These are phyloP conservation scores for Eremobia ochroleuca DNA, from an alignment of 2,888 invertebrate genomes.

Conservation along the genomic window DNA sequence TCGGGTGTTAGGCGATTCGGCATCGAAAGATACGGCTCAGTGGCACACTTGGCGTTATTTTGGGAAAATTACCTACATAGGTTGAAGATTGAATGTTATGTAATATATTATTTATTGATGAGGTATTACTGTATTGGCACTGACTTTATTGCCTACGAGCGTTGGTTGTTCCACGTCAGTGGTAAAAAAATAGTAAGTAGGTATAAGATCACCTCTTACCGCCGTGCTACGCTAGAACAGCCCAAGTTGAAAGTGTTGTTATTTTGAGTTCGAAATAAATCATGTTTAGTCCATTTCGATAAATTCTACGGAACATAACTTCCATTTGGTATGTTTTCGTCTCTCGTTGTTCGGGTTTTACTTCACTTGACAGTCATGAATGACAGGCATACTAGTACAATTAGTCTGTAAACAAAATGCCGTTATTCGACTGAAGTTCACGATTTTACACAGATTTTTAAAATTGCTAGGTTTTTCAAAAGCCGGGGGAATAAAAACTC, in stretches of 20 bases:
- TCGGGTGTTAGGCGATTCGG: slow-evolving; percentile 65
- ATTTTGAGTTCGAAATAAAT: neutral
- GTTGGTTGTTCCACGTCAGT: neutral
- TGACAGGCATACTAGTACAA: neutral
- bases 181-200: too few species aligned
- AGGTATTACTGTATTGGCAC: neutral
- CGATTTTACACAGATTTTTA: neutral
- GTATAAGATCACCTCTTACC: neutral
- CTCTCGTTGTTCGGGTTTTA: slow-evolving; percentile 3
- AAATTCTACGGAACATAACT: neutral
- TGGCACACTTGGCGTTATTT: slow-evolving; percentile 73
- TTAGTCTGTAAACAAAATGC: neutral
- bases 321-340: neutral
- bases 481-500: neutral
- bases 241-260: neutral
- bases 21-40: slow-evolving; percentile 69
- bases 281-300: neutral
- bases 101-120: slow-evolving; percentile 19
- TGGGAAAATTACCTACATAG: slow-evolving; percentile 66
- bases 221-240: neutral
- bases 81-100: slow-evolving; percentile 27
- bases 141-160: neutral
- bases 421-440: neutral
- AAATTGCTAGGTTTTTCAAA: neutral
- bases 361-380: neutral